Conservation (phyloP, 1,140 invertebrate genomes). For the Musca domestica region DNA sequence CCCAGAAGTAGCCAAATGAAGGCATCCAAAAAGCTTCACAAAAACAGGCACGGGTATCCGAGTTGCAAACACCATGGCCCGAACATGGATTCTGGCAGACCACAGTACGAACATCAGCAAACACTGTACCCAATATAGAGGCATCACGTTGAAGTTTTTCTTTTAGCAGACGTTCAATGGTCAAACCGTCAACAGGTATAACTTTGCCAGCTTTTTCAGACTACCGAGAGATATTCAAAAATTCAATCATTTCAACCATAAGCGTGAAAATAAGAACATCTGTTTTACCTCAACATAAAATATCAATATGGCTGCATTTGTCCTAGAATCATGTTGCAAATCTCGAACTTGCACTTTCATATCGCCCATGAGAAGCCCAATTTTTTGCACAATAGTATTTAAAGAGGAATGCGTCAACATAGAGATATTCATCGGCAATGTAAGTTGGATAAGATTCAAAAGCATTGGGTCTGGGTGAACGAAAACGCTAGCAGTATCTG, state of each 20-base stretch:
- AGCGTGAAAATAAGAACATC: background rate
- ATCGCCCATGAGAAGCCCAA: constrained; percentile 67
- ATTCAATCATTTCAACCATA: background rate
- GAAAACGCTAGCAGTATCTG: constrained; percentile 80
- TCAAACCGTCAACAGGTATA: constrained; percentile 56
- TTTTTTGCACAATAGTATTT: constrained; percentile 56
- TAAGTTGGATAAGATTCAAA: constrained; percentile 76
- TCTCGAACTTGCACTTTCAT: constrained; percentile 64
- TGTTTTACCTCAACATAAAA: constrained; percentile 59
- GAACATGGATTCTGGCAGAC: constrained; percentile 93
- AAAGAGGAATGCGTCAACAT: constrained; percentile 51
- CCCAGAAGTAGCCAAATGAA: constrained; percentile 58
- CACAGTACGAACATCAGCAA: constrained; percentile 74
- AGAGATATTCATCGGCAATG: constrained; percentile 70
- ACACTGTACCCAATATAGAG: constrained; percentile 69
- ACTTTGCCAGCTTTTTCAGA: constrained; percentile 50
- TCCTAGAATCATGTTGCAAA: constrained; percentile 62
- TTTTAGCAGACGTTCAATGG: constrained; percentile 64
- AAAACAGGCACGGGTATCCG: constrained; percentile 76
- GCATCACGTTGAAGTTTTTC: constrained; percentile 69
- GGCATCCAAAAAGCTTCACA: constrained; percentile 98
- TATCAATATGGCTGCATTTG: constrained; percentile 61
- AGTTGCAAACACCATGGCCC: constrained; percentile 85
- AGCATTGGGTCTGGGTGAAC: constrained; percentile 78
- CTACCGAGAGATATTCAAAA: background rate